Base-by-base conservation (phyloP, 2,113 vertebrate genomes). In the Arothron firmamentum region DNA sequence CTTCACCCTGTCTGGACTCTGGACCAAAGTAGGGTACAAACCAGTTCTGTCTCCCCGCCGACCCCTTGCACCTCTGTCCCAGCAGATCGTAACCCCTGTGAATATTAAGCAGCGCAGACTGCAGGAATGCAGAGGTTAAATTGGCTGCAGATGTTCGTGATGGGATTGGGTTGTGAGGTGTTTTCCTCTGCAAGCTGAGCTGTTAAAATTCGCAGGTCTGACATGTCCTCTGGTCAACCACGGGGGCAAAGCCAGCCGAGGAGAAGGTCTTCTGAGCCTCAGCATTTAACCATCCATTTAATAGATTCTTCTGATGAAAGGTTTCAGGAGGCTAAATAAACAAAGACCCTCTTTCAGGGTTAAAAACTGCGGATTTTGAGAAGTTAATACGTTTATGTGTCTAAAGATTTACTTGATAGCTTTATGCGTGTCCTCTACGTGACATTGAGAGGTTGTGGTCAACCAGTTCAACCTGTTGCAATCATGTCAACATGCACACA, bases 101-200 rank as follows among this genome's bases (percentile, higher is more conserved):
- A 92, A 90, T 91, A 90, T 90, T 90, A 89, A 91, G 85, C 85
- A 90, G 83, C 74, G 68, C 72, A 70, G 86, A 86, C 85, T 87
- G 75, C 77, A 77, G 87, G 88, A 90, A 90, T 88, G 86, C 83
- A 70, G 72, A 38, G 1, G 70, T 76, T 72, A 87, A 91, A 92
- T 91, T 89, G 84, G 81, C 87, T 87, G 84, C 91, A 92, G 90
- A 92, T 92, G 91, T 87, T 82, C 79, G 80, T 2, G 6, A 70
- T 64, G 82, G 78, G 59, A 77, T 84, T 87, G 67, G 77, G 76
- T 86, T 68, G 80, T 81, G 79, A 85, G 76, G 76, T 89, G 88
- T 89, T 90, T 90, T 85, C 87, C 4, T 92, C 88, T 89, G 79
- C 69, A 86, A 80, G 77, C 71, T 59, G 73, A 87, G 85, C 85